Evolutionary conservation across 2,888 invertebrate genomes (phyloP).

Genomic region (Epiblema foenella): DNA sequence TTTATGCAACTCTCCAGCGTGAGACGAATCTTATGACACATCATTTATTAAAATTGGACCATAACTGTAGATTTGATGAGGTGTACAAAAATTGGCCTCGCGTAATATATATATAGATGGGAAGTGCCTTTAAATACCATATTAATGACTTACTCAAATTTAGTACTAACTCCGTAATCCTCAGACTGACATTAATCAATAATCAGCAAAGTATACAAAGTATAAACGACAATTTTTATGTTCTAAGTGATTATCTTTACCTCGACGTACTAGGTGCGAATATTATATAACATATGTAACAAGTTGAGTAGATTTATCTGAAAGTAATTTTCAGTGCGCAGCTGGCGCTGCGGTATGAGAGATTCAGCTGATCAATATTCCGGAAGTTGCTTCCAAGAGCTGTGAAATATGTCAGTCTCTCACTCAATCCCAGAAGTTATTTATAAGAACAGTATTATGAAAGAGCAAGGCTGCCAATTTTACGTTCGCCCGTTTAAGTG

Average conservation of each 20-base stretch:
- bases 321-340: constrained; percentile 83
- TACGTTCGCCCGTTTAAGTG: constrained; percentile 20
- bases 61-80: too few relatives aligned
- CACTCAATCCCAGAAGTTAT: constrained; percentile 63
- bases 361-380: constrained; percentile 83
- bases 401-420: constrained; percentile 81
- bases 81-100: too few relatives aligned
- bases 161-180: neutral
- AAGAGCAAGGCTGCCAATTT: constrained; percentile 28
- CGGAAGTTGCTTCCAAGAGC: constrained; percentile 75
- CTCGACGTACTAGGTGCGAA: constrained; percentile 9
- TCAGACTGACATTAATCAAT: neutral
- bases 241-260: constrained; percentile 1
- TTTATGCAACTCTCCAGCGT: too few relatives aligned
- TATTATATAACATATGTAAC: constrained; percentile 40
- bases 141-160: neutral
- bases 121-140: neutral
- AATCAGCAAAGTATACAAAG: neutral
- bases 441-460: constrained; percentile 42
- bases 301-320: constrained; percentile 70
- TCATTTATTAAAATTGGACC: too few relatives aligned
- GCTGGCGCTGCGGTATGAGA: constrained; percentile 81
- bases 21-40: too few relatives aligned
- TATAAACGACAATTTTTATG: neutral
- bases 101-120: too few relatives aligned